A percentile compares a stretch with the other conserved stretches of the same genome.
Evolutionary conservation across 2,888 invertebrate genomes (phyloP).

Genomic region (Drosophila demipolita): DNA sequence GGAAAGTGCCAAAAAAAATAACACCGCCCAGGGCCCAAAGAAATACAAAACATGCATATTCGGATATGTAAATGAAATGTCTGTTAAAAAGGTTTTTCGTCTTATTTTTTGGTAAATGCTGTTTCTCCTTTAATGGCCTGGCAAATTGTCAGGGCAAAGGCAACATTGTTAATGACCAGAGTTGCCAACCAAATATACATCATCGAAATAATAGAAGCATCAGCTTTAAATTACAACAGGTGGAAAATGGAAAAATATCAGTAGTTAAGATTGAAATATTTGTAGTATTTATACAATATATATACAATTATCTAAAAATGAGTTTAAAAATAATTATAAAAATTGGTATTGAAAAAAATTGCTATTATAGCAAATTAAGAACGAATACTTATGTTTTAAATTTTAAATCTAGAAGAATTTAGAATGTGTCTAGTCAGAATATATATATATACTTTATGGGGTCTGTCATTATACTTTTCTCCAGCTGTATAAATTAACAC

Average conservation of each 20-base stretch:
- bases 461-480: neutral
- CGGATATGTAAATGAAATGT: conserved; percentile 60
- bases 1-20: conserved; percentile 69
- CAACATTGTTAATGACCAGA: conserved; percentile 16
- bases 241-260: no score
- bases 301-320: no score
- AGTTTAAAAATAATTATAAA: neutral
- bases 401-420: neutral
- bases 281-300: no score
- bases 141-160: conserved; percentile 13
- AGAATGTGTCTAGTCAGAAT: neutral
- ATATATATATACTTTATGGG: neutral
- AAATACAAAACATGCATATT: conserved; percentile 22
- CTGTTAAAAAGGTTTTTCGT: conserved; percentile 33
- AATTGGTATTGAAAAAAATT: neutral
- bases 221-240: neutral
- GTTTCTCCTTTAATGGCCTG: conserved; percentile 14
- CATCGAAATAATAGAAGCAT: neutral
- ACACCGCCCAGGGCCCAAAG: conserved; percentile 2
- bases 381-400: neutral
- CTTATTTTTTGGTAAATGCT: conserved; percentile 15
- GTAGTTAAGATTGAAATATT: no score
- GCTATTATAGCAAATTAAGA: neutral
- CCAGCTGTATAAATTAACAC: no score
- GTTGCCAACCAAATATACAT: conserved; percentile 1